Evolutionary conservation across 2,797 vertebrate species (phyloP), one percentile per base, ranked within the genome.

Genomic region (Myotis vivesi): DNA sequence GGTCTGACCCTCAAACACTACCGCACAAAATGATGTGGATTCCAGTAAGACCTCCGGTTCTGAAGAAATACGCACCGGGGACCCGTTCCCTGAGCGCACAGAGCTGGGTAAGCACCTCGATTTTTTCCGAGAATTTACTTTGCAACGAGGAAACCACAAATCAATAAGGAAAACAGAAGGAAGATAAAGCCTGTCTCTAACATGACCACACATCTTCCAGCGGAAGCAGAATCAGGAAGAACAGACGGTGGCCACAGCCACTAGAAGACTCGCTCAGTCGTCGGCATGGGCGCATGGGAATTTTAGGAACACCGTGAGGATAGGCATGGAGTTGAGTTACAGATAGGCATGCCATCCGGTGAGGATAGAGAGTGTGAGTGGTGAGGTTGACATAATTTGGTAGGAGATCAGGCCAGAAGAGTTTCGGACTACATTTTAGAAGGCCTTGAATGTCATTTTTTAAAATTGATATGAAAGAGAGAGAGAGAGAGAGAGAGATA

Each of bases 141-240:
- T 55, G 36, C 64, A 30, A 30, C 19, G 57, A 83, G n/a, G 17
- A 89, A 91, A 68, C 13, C n/a, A 62, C 64, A 76, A 9, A 79
- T 75, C 68, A 77, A 19, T 53, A 86, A 64, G 19, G 71, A 79
- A 87, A 87, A 72, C 38, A 81, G 33, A 87, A 91, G 19, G 64
- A 49, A 81, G 69, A 81, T 38, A 76, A 64, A 89, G 64, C 89
- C 19, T 25, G 30, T 33, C 38, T 90, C 82, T 44, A 30, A 89
- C 59, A 28, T 83, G 13, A 16, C 17, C 68, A 77, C 33, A 28
- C 11, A 16, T 72, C 75, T 64, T 38, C 4, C 5, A 44, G 8
- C 3, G 4, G 10, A 90, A 51, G 30, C 30, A 89, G 13, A 73
- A 73, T 64, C 28, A 33, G 25, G 28, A 69, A 41, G 22, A 81